Evolutionary conservation across 1,140 invertebrate species (phyloP).

Genomic region (Zaprionus gabonicus): DNA sequence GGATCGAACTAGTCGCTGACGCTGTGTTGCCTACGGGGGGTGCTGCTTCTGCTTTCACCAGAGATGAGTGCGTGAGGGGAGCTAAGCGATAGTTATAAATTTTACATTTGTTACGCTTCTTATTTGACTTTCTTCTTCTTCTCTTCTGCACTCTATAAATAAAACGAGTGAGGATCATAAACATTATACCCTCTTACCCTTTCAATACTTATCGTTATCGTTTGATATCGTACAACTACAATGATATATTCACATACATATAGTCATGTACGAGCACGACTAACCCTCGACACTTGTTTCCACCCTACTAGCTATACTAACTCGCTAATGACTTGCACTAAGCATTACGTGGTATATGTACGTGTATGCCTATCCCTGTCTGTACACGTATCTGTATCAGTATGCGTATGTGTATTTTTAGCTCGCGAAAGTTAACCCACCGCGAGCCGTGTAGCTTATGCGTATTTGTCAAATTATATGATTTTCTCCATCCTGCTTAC

Average conservation of each 20-base stretch:
- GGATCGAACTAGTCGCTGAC: not conserved
- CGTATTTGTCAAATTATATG: conserved; percentile 37
- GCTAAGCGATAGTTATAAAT: not conserved
- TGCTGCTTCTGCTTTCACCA: not conserved
- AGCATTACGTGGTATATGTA: not conserved
- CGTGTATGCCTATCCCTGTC: not conserved
- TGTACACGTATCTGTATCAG: conserved; percentile 1
- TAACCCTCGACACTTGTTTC: not conserved
- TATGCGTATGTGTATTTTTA: conserved; percentile 34
- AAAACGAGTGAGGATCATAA: not conserved
- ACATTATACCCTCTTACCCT: not conserved
- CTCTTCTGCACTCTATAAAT: not conserved
- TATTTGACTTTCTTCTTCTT: too few relatives aligned
- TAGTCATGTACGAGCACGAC: not conserved
- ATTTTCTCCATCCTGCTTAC: conserved; percentile 14
- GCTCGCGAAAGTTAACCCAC: conserved; percentile 35
- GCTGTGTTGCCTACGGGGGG: not conserved
- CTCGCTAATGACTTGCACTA: conserved; percentile 8
- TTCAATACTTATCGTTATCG: not conserved
- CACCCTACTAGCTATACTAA: not conserved
- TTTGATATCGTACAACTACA: not conserved
- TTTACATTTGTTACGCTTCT: too few relatives aligned
- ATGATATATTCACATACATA: not conserved
- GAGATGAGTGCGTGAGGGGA: not conserved
- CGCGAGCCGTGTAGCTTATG: conserved; percentile 35